Evolutionary conservation across 2,797 vertebrate genomes (phyloP).

Genomic region (Myotis myotis): DNA sequence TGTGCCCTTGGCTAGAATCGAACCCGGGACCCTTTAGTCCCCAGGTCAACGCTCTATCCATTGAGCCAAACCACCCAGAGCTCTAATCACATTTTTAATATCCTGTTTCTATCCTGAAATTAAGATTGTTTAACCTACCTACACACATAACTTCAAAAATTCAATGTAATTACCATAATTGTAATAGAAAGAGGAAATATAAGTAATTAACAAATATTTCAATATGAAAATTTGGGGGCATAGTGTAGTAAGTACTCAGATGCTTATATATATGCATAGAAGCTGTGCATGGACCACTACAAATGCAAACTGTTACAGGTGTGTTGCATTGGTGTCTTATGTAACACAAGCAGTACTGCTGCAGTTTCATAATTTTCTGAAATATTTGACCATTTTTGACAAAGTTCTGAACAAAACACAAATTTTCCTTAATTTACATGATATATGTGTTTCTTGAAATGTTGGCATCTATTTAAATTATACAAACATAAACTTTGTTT

Average conservation of each 20-base stretch:
- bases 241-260: background rate
- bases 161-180: background rate
- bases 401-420: slow-evolving; percentile 36
- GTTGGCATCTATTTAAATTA: background rate
- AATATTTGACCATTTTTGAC: slow-evolving; percentile 42
- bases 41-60: too few species aligned
- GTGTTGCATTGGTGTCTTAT: background rate
- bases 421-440: background rate
- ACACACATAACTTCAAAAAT: slow-evolving; percentile 7
- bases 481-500: slow-evolving; percentile 36
- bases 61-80: too few species aligned
- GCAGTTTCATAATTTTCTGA: background rate
- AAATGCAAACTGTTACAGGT: background rate
- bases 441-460: slow-evolving; percentile 33
- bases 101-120: slow-evolving; percentile 32
- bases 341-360: background rate
- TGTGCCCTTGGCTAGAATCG: too few species aligned
- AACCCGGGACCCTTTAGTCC: too few species aligned
- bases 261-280: background rate
- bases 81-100: slow-evolving; percentile 43
- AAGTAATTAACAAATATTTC: slow-evolving; percentile 7
- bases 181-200: slow-evolving; percentile 35
- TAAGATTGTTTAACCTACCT: background rate
- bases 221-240: background rate
- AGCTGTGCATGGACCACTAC: background rate